A percentile compares a stretch with the other conserved stretches of the same genome.
phyloP scores from a whole-genome alignment of 2,888 invertebrate genomes.

The Lobophora halterata region DNA sequence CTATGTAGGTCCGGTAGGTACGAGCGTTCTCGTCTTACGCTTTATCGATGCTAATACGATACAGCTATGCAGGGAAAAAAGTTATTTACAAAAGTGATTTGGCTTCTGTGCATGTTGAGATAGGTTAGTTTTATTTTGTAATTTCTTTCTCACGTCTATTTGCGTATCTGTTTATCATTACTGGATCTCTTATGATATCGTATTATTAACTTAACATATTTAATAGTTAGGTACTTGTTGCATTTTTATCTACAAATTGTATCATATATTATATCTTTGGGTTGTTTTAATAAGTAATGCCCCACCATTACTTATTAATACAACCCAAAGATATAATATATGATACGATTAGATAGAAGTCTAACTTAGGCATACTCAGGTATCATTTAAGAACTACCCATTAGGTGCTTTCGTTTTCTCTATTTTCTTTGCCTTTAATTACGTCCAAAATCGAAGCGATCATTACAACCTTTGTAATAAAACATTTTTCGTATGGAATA shows the following conservation, averaged over 20 bases:
- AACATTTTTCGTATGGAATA: conserved; percentile 29
- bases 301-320: no score
- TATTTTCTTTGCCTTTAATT: not conserved
- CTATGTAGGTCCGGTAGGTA: conserved; percentile 57
- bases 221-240: no score
- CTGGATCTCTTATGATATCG: not conserved
- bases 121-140: conserved; percentile 18
- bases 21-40: conserved; percentile 39
- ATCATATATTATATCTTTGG: no score
- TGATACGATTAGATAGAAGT: no score
- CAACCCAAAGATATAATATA: no score
- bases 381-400: no score
- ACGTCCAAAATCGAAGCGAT: not conserved
- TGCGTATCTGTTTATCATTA: not conserved
- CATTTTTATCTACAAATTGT: no score
- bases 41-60: conserved; percentile 29
- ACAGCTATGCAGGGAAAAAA: conserved; percentile 17
- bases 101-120: conserved; percentile 14
- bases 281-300: no score
- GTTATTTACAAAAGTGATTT: conserved; percentile 10
- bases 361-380: no score
- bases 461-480: conserved; percentile 47
- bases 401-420: no score
- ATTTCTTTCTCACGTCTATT: conserved; percentile 3
- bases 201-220: no score